These are phyloP conservation scores for Hedya salicella DNA, from an alignment of 2,888 invertebrate species.

Conservation along the genomic window DNA sequence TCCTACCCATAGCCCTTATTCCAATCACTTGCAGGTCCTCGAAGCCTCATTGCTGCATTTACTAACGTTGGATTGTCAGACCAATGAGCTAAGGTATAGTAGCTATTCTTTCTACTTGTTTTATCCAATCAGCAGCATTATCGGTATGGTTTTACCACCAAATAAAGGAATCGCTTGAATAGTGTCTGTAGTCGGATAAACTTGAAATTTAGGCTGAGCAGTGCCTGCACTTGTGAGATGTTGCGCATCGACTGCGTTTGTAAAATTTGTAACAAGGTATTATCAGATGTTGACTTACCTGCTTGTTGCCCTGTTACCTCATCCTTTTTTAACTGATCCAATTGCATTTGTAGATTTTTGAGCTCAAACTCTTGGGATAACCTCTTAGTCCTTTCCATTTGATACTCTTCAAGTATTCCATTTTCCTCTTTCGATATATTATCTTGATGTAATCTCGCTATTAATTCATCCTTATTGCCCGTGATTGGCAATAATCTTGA, in stretches of 20 bases:
- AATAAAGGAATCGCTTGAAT: conserved; percentile 15
- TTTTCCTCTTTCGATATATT: background rate
- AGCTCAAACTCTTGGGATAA: background rate
- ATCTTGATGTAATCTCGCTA: background rate
- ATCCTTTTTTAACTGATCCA: background rate
- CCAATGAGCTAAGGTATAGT: conserved; percentile 15
- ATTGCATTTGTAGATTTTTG: conserved; percentile 1
- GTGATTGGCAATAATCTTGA: background rate
- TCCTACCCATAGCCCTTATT: background rate
- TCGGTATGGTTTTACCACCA: background rate
- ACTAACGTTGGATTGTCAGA: conserved; percentile 15
- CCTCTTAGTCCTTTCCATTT: background rate
- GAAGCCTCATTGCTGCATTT: conserved; percentile 3
- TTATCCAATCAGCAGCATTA: conserved; percentile 2
- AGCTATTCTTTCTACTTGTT: conserved; percentile 8
- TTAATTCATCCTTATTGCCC: background rate
- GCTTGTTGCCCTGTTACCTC: background rate
- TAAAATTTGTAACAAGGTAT: background rate
- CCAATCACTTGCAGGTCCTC: conserved; percentile 12
- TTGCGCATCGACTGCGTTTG: background rate
- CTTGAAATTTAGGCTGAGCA: background rate
- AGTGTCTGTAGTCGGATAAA: background rate
- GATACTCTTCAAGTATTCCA: background rate
- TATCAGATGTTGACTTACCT: background rate
- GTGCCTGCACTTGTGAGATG: background rate